phyloP scores from a whole-genome alignment of 1,140 invertebrate species.

The Periplaneta americana region DNA sequence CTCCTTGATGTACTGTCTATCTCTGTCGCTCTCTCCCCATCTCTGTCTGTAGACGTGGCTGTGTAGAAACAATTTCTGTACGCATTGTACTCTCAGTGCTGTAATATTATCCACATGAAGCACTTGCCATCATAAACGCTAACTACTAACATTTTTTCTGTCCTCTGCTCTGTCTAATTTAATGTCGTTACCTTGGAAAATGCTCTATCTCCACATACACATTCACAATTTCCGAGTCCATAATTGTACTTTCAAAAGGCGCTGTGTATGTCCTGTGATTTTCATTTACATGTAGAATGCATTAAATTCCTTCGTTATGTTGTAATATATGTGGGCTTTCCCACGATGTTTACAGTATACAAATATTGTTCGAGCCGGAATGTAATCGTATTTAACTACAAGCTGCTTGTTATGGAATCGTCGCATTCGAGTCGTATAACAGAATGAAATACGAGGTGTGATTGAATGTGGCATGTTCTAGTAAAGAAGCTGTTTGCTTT shows the following conservation, averaged over 20 bases:
- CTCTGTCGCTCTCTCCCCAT: too few species aligned
- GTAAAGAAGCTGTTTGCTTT: not conserved
- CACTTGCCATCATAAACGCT: not conserved
- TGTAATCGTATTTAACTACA: not conserved
- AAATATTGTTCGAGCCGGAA: not conserved
- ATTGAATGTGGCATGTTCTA: not conserved
- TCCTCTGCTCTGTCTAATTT: not conserved
- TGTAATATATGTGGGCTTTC: not conserved
- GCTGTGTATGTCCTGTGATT: not conserved
- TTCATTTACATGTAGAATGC: not conserved
- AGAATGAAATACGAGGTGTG: not conserved
- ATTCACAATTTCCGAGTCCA: not conserved
- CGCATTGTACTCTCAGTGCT: not conserved
- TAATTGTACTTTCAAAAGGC: not conserved
- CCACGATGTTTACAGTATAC: not conserved
- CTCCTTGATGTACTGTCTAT: not conserved
- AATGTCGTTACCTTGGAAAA: not conserved
- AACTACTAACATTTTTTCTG: not conserved
- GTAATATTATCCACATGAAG: not conserved
- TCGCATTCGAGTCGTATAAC: too few species aligned
- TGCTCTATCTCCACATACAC: not conserved
- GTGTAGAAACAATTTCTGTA: not conserved
- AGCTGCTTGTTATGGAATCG: not conserved
- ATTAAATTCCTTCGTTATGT: not conserved
- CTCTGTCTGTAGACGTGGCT: not conserved